Evolutionary conservation across 2,888 invertebrate genomes (phyloP).

Genomic region (Catocala fraxini): DNA sequence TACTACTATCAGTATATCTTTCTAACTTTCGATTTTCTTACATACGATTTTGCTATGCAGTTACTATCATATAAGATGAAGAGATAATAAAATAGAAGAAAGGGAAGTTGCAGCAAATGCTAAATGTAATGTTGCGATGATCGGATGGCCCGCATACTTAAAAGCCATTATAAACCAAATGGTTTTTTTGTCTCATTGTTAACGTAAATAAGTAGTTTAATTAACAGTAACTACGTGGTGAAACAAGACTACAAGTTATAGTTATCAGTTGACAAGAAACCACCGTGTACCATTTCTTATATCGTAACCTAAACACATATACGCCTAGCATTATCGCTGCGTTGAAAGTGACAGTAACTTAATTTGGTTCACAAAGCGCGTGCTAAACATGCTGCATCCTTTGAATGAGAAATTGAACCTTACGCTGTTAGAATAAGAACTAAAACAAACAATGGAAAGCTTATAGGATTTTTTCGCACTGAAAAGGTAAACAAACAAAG

Average conservation of each 20-base stretch:
- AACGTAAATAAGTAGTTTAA: no score
- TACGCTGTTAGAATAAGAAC: constrained; percentile 30
- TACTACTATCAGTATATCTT: no score
- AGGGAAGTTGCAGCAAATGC: no score
- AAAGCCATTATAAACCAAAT: no score
- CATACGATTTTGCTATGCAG: not conserved
- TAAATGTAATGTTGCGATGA: no score
- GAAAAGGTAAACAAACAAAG: constrained; percentile 13
- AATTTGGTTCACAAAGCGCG: constrained; percentile 43
- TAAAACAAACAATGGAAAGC: constrained; percentile 23
- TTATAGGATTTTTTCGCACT: constrained; percentile 32
- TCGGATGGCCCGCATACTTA: no score
- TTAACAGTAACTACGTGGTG: no score
- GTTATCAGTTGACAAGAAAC: no score
- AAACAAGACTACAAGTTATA: no score
- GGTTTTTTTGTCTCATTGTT: no score
- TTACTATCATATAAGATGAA: not conserved
- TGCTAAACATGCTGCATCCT: constrained; percentile 12
- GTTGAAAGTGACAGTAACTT: constrained; percentile 55
- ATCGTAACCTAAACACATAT: constrained; percentile 41
- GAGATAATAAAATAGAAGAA: no score
- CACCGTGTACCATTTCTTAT: not conserved
- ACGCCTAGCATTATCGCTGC: constrained; percentile 23
- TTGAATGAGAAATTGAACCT: constrained; percentile 30
- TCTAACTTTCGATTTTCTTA: no score